Evolutionary conservation across 2,113 vertebrate genomes (phyloP).

Genomic region (Myrmecophaga tridactyla): DNA sequence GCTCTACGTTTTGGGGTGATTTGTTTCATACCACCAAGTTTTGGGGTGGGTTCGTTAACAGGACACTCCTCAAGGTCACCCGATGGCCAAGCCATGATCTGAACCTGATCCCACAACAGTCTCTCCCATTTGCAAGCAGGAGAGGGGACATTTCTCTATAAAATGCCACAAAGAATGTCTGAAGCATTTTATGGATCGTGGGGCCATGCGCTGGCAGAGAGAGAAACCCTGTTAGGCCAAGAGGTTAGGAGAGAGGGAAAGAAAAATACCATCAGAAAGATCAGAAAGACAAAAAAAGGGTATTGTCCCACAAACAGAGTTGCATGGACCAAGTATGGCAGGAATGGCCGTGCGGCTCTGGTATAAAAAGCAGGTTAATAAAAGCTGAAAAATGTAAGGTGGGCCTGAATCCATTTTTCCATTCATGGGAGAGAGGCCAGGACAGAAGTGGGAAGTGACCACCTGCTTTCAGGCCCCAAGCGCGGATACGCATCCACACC

Average conservation of each 20-base stretch:
- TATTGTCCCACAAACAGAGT: neutral
- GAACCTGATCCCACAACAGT: neutral
- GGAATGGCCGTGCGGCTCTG: neutral
- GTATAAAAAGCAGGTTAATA: neutral
- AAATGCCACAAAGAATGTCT: neutral
- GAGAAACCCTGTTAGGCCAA: neutral
- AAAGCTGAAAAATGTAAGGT: neutral
- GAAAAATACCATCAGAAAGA: no score
- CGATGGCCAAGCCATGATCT: neutral
- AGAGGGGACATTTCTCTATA: neutral
- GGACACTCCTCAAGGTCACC: neutral
- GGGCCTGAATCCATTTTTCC: neutral
- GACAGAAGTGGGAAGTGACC: neutral
- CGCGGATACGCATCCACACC: neutral
- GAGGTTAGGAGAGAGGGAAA: rapidly evolving
- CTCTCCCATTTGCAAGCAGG: neutral
- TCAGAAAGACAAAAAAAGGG: neutral
- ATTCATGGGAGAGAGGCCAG: neutral
- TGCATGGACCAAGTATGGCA: rapidly evolving
- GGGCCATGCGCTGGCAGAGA: neutral
- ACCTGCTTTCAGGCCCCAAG: rapidly evolving
- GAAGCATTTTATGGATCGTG: neutral
- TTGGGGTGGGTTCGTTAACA: neutral
- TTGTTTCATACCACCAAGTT: neutral
- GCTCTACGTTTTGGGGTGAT: neutral